Evolutionary conservation across 2,797 vertebrate species (phyloP).

Genomic region (Poeciliopsis infans): DNA sequence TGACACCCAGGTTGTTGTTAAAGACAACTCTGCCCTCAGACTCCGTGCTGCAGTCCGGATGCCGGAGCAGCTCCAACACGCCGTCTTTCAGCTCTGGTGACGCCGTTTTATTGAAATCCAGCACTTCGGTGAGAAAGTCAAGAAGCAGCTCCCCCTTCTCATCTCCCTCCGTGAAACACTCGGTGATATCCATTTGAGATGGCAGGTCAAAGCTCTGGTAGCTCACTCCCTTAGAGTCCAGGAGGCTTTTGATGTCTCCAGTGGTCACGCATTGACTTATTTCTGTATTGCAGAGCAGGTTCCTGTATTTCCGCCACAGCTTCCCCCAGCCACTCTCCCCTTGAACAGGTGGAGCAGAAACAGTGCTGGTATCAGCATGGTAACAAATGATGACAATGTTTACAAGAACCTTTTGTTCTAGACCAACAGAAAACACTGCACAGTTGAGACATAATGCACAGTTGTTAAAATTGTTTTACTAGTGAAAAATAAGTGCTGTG

Average conservation of each 20-base stretch:
- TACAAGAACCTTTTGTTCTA: background rate
- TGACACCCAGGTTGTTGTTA: constrained; percentile 85
- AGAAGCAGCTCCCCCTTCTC: constrained; percentile 88
- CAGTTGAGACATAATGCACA: background rate
- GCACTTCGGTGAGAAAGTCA: constrained; percentile 91
- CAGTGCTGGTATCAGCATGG: background rate
- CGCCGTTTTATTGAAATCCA: constrained; percentile 84
- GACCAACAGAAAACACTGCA: background rate
- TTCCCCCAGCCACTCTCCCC: constrained; percentile 85
- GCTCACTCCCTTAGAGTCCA: constrained; percentile 80
- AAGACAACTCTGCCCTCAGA: constrained; percentile 86
- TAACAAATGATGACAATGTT: background rate
- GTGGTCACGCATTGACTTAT: constrained; percentile 84
- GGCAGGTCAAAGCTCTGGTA: constrained; percentile 82
- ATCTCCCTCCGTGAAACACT: constrained; percentile 88
- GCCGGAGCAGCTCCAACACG: constrained; percentile 82
- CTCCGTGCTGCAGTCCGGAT: constrained; percentile 83
- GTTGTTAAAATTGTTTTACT: background rate
- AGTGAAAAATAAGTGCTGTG: background rate
- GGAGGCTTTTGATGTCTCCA: constrained; percentile 74
- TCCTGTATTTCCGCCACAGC: constrained; percentile 84
- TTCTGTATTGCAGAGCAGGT: constrained; percentile 76
- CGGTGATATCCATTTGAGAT: constrained; percentile 90
- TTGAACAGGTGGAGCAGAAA: constrained; percentile 56
- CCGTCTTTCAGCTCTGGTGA: constrained; percentile 83